Percentiles rank a stretch among this genome's conserved stretches.
phyloP scores from a whole-genome alignment of 2,797 vertebrate species.

The Anas bernieri region DNA sequence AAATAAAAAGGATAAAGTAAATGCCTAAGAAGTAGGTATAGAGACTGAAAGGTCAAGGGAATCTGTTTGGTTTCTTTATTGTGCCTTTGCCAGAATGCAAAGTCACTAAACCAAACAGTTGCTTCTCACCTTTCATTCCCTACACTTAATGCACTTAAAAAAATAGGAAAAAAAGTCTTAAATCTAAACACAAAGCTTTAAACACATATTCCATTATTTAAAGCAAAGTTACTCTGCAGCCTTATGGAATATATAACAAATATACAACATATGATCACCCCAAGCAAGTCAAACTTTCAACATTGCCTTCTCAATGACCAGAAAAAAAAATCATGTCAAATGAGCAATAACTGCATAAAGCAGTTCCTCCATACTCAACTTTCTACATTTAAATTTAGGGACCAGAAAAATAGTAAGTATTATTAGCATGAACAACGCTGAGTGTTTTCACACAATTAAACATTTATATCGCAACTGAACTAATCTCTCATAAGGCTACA shows the following conservation, averaged over 20 bases:
- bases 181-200: conserved; percentile 91
- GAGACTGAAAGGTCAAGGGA: conserved; percentile 93
- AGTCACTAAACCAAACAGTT: conserved; percentile 93
- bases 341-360: conserved; percentile 77
- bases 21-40: conserved; percentile 87
- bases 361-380: conserved; percentile 73
- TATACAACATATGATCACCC: conserved; percentile 78
- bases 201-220: conserved; percentile 88
- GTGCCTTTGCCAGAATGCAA: conserved; percentile 86
- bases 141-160: conserved; percentile 83
- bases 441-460: conserved; percentile 84
- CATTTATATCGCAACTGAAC: conserved; percentile 78
- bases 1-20: conserved; percentile 78
- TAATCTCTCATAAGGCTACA: conserved; percentile 99
- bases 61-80: conserved; percentile 88
- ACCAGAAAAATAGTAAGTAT: conserved; percentile 76
- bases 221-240: conserved; percentile 97
- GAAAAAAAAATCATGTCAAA: conserved; percentile 74
- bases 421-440: conserved; percentile 84
- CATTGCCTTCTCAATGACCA: conserved; percentile 65
- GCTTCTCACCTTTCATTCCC: conserved; percentile 92
- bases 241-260: conserved; percentile 95
- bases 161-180: conserved; percentile 83
- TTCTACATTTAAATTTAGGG: conserved; percentile 73
- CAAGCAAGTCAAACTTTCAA: conserved; percentile 77